A percentile compares a stretch with the other conserved stretches of the same genome.
These are phyloP conservation scores for Aphelinus atriplicis DNA, from an alignment of 1,140 invertebrate genomes.

Conservation along the genomic window DNA sequence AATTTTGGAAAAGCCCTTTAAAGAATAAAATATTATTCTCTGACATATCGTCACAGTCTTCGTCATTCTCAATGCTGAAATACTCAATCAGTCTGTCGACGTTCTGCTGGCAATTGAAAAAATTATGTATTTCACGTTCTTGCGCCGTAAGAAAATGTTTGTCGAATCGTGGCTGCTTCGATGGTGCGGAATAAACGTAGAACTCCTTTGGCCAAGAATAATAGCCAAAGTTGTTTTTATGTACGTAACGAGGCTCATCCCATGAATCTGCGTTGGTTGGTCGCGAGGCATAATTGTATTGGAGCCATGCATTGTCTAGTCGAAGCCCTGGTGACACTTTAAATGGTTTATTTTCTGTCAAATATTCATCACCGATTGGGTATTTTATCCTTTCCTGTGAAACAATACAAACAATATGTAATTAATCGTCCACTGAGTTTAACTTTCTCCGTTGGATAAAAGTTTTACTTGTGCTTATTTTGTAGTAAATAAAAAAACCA, in stretches of 20 bases:
- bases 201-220: conserved; percentile 82
- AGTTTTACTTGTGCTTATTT: too few relatives aligned
- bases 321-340: conserved; percentile 65
- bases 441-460: too few relatives aligned
- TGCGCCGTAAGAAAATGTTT: conserved; percentile 38
- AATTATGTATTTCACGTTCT: conserved; percentile 60
- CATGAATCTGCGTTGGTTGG: conserved; percentile 75
- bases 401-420: too few relatives aligned
- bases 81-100: conserved; percentile 79
- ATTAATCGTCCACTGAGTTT: too few relatives aligned
- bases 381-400: too few relatives aligned
- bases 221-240: conserved; percentile 79
- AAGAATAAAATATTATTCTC: conserved; percentile 75
- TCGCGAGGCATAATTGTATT: conserved; percentile 72
- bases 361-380: too few relatives aligned
- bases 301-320: conserved; percentile 78
- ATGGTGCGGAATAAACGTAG: conserved; percentile 71
- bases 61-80: conserved; percentile 86
- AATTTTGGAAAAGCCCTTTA: conserved; percentile 83
- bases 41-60: conserved; percentile 84
- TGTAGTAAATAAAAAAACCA: too few relatives aligned
- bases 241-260: conserved; percentile 75
- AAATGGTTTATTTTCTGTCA: conserved; percentile 30
- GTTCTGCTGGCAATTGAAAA: conserved; percentile 76
- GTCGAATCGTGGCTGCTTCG: conserved; percentile 71